Evolutionary conservation across 1,140 invertebrate species (phyloP), one percentile per base, ranked within the genome.

Genomic region (Cyrtorhinus lividipennis): DNA sequence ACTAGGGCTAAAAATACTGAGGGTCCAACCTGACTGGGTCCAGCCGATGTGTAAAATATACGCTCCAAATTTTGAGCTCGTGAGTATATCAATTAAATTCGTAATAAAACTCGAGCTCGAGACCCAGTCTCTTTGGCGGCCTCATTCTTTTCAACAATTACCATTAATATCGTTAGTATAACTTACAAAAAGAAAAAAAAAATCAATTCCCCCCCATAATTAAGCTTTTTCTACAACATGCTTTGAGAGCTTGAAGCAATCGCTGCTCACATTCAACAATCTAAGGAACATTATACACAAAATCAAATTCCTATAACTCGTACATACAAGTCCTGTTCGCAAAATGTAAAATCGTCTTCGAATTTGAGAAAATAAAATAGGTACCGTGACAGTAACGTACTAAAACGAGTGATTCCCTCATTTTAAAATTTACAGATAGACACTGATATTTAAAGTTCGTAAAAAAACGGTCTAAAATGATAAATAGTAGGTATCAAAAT

Each of bases 201-300:
- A 10, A 5, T 53, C 8, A 12, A 12, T 20, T 20, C 48, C 48
- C 48, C 20, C 48, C 8, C 18, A 20, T 15, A 5, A 12, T 15
- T 15, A 53, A 53, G 48, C 48, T 53, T 53, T 53, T 53, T 53
- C 20, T 53, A 12, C 48, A 15, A 53, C 48, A 53, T 22, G 20
- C 48, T 22, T 10, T 5, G 48, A 53, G 20, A 10, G 8, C 18
- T 15, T 22, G 5, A 12, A 53, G 30, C 48, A 53, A 53, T 12
- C 48, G 5, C 48, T 8, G 10, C 20, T 22, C 48, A 53, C 48
- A 15, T 53, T 22, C 48, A 53, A 15, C 48, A 22, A 53, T 53
- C 48, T 53, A 53, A 53, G 48, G 48, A 53, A 53, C 48, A 53
- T 53, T 12, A 22, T 53, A 53, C 48, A 53, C 20, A 53, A 53